These are phyloP conservation scores for Choreutis nemorana DNA, from an alignment of 2,888 invertebrate genomes.

Conservation along the genomic window DNA sequence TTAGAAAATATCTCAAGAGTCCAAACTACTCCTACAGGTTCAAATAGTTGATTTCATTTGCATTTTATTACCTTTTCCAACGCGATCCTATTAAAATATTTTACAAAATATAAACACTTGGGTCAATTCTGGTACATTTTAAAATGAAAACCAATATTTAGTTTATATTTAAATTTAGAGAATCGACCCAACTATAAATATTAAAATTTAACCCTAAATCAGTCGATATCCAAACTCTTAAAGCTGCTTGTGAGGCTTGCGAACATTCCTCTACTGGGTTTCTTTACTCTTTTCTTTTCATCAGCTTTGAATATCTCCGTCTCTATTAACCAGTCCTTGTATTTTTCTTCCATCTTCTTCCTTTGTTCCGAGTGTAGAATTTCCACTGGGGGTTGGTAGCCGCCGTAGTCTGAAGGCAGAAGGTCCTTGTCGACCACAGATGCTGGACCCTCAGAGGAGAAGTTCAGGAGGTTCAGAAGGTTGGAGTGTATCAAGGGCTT, in stretches of 20 bases:
- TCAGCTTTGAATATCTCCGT: conserved; percentile 63
- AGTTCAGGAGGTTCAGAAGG: conserved; percentile 67
- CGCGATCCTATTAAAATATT: too few species aligned
- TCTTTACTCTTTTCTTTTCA: conserved; percentile 53
- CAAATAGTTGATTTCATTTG: too few species aligned
- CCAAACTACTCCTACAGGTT: too few species aligned
- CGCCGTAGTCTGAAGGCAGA: conserved; percentile 68
- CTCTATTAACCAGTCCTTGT: conserved; percentile 70
- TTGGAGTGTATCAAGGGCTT: conserved; percentile 71
- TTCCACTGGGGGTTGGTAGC: conserved; percentile 59
- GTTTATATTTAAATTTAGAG: too few species aligned
- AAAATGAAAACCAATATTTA: too few species aligned
- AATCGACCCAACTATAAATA: too few species aligned
- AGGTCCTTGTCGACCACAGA: conserved; percentile 49
- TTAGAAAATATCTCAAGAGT: too few species aligned
- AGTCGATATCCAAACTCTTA: conserved; percentile 57
- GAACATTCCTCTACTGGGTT: conserved; percentile 56
- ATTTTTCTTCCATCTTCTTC: conserved; percentile 63
- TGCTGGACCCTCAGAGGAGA: conserved; percentile 59
- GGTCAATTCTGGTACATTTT: too few species aligned
- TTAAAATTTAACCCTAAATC: too few species aligned
- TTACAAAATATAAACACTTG: too few species aligned
- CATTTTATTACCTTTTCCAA: too few species aligned
- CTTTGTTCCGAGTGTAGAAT: conserved; percentile 65
- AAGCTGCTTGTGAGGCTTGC: conserved; percentile 57